phyloP scores from a whole-genome alignment of 2,888 invertebrate species.

The Tethea ocularis region DNA sequence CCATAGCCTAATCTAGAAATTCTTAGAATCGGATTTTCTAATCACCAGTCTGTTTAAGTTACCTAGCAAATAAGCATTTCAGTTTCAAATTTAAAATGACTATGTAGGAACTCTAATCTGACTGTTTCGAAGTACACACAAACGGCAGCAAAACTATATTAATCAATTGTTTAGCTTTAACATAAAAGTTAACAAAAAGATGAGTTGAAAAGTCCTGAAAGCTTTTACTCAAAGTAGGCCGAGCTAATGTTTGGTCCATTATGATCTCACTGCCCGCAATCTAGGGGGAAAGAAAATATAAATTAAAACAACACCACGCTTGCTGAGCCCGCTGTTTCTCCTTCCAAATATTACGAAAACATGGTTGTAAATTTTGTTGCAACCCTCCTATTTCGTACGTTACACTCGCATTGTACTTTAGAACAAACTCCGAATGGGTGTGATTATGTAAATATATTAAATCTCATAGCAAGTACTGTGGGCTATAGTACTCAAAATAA shows the following conservation, averaged over 20 bases:
- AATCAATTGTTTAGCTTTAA: conserved; percentile 39
- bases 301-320: conserved; percentile 57
- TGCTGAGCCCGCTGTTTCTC: conserved; percentile 40
- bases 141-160: too few relatives aligned
- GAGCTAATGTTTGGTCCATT: conserved; percentile 79
- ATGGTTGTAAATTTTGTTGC: conserved; percentile 23
- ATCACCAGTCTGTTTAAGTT: too few relatives aligned
- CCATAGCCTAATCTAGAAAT: too few relatives aligned
- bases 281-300: conserved; percentile 61
- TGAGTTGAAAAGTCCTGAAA: conserved; percentile 70
- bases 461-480: conserved; percentile 27
- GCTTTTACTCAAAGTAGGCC: conserved; percentile 72
- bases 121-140: too few relatives aligned
- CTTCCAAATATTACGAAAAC: conserved; percentile 39
- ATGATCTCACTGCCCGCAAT: conserved; percentile 59
- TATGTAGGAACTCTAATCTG: too few relatives aligned
- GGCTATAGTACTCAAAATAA: conserved; percentile 30
- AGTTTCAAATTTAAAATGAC: too few relatives aligned
- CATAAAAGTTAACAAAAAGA: conserved; percentile 53
- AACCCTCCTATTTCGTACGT: conserved; percentile 24
- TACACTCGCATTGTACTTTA: conserved; percentile 27
- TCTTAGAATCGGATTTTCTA: too few relatives aligned
- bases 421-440: conserved; percentile 36
- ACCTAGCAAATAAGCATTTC: too few relatives aligned
- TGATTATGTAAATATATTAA: conserved; percentile 42